Evolutionary conservation across 2,888 invertebrate species (phyloP).

Genomic region (Chironomus riparius): DNA sequence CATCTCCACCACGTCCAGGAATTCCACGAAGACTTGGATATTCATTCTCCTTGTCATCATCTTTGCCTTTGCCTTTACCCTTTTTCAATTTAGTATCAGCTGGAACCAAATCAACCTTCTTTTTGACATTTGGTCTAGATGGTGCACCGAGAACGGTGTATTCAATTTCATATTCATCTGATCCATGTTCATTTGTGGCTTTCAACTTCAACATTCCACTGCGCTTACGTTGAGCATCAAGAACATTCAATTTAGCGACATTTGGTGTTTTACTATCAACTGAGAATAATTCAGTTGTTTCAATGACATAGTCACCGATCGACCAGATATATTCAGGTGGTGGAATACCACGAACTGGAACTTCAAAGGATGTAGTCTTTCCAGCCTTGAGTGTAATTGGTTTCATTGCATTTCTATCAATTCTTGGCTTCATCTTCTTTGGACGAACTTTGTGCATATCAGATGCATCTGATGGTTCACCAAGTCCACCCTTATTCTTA

Average conservation of each 20-base stretch:
- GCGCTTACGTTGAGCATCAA: conserved; percentile 72
- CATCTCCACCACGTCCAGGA: conserved; percentile 14
- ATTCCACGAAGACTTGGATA: conserved; percentile 10
- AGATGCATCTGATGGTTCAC: conserved; percentile 83
- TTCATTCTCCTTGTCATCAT: conserved; percentile 25
- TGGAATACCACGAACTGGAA: conserved; percentile 94
- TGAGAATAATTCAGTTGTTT: conserved; percentile 54
- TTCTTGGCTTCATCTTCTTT: conserved; percentile 85
- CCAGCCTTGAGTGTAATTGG: conserved; percentile 84
- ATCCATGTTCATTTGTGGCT: conserved; percentile 88
- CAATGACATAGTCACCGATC: conserved; percentile 48
- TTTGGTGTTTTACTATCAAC: conserved; percentile 66
- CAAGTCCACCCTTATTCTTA: conserved; percentile 88
- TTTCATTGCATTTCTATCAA: conserved; percentile 88
- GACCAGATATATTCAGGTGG: conserved; percentile 82
- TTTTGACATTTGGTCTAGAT: conserved; percentile 33
- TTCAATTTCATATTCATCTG: conserved; percentile 90
- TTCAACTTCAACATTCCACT: conserved; percentile 85
- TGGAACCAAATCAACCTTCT: conserved; percentile 24
- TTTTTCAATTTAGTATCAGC: conserved; percentile 12
- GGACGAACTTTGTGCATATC: conserved; percentile 81
- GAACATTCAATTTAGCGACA: conserved; percentile 58
- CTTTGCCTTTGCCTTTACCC: conserved; percentile 4
- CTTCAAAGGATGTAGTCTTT: conserved; percentile 77
- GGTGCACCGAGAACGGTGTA: conserved; percentile 68